Conservation (phyloP, 1,140 invertebrate genomes). For the Xylocopa sonorina region DNA sequence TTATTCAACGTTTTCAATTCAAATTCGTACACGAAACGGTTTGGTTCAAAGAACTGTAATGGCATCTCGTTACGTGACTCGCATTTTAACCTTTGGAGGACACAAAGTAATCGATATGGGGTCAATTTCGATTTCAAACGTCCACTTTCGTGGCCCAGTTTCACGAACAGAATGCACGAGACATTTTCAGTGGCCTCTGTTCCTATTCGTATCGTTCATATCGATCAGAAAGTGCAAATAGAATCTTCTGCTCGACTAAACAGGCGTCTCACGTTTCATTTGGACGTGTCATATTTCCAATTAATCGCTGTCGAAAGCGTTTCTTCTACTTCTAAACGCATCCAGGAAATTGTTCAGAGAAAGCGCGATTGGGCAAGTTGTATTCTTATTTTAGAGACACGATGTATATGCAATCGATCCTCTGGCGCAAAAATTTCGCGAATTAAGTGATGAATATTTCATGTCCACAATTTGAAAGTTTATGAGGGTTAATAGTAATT, state of each 20-base stretch:
- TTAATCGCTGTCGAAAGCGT: conserved; percentile 18
- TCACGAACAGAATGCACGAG: not conserved
- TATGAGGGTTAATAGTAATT: too few species aligned
- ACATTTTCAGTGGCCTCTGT: not conserved
- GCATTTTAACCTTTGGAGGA: too few species aligned
- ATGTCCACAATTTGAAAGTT: too few species aligned
- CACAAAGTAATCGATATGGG: conserved; percentile 10
- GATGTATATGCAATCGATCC: too few species aligned
- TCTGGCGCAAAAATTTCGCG: too few species aligned
- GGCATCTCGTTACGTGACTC: too few species aligned
- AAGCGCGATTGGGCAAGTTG: not conserved
- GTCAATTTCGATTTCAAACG: conserved; percentile 33
- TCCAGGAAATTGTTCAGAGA: conserved; percentile 10
- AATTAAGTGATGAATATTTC: too few species aligned
- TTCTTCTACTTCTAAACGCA: conserved; percentile 1
- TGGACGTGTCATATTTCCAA: conserved; percentile 20
- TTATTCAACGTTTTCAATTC: too few species aligned
- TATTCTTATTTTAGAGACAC: not conserved
- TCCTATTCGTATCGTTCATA: conserved; percentile 43
- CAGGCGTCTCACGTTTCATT: conserved; percentile 32
- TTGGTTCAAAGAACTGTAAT: too few species aligned
- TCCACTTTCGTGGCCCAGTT: conserved; percentile 22
- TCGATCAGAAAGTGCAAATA: conserved; percentile 49
- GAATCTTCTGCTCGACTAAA: conserved; percentile 17
- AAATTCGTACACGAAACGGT: too few species aligned